Percentiles rank a stretch among this genome's conserved stretches.
Conservation (phyloP, 2,888 invertebrate genomes). For the Oeneis ivallda region DNA sequence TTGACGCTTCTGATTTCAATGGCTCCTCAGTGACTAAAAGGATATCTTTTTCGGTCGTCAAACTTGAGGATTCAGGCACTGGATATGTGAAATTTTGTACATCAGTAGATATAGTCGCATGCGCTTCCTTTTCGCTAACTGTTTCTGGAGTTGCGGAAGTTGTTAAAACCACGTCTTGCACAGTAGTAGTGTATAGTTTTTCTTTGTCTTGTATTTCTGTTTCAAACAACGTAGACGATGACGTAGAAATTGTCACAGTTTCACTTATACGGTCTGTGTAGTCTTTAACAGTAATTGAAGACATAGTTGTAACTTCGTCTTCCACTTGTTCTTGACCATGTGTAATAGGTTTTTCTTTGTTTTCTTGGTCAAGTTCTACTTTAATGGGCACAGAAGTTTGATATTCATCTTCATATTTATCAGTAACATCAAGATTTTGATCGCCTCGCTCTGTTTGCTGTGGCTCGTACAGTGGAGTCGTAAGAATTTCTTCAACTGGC, state of each 20-base stretch:
- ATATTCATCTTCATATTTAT: conserved; percentile 42
- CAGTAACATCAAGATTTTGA: conserved; percentile 38
- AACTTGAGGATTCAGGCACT: conserved; percentile 35
- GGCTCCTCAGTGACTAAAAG: conserved; percentile 4
- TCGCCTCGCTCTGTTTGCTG: conserved; percentile 44
- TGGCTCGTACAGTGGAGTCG: conserved; percentile 37
- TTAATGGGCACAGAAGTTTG: conserved; percentile 39
- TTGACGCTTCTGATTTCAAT: conserved; percentile 21
- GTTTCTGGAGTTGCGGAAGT: conserved; percentile 27
- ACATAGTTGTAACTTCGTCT: conserved; percentile 15
- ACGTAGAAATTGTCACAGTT: conserved; percentile 13
- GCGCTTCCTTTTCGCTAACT: conserved; percentile 32
- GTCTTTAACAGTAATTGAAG: conserved; percentile 2
- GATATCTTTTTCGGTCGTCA: conserved; percentile 32
- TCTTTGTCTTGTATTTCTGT: conserved; percentile 13
- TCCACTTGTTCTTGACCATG: conserved; percentile 17
- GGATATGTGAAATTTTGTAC: conserved; percentile 37
- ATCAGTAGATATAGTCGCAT: conserved; percentile 22
- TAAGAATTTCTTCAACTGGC: conserved; percentile 39
- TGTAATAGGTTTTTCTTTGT: conserved; percentile 20
- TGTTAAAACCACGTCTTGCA: conserved; percentile 25
- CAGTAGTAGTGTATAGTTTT: conserved; percentile 13
- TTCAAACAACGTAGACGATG: conserved; percentile 5
- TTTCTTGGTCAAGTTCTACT: conserved; percentile 18
- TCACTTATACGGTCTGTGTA: conserved; percentile 8